Conservation (phyloP, 2,113 vertebrate genomes). For the Oreochromis spilurus region DNA sequence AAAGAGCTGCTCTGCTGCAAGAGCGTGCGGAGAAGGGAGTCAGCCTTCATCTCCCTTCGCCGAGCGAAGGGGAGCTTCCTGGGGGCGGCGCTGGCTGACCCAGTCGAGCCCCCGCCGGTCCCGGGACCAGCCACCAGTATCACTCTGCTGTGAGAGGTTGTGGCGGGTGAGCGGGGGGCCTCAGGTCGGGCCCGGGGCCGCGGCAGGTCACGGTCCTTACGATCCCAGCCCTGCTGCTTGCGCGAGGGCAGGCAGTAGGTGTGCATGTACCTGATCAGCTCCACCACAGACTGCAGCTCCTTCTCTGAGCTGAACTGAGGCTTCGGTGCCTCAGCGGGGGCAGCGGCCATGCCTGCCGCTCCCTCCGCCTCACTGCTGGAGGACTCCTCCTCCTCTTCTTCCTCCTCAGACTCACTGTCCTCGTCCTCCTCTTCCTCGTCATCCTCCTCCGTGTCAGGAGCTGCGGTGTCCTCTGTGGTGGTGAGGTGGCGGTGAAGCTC, state of each 20-base stretch:
- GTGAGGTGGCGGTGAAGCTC: slow-evolving; percentile 95
- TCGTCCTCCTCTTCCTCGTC: slow-evolving; percentile 66
- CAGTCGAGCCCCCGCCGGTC: background rate
- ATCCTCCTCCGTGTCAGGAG: slow-evolving; percentile 66
- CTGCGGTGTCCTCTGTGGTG: slow-evolving; percentile 60
- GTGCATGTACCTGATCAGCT: slow-evolving; percentile 98
- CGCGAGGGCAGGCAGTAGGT: slow-evolving; percentile 91
- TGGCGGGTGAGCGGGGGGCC: slow-evolving; percentile 7
- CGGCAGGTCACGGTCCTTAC: slow-evolving; percentile 67
- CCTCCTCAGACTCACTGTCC: slow-evolving; percentile 68
- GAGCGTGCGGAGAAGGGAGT: slow-evolving; percentile 88
- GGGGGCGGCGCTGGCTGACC: background rate
- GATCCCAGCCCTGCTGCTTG: slow-evolving; percentile 77
- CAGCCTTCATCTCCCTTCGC: slow-evolving; percentile 62
- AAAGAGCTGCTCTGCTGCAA: slow-evolving; percentile 83
- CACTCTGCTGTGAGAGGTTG: slow-evolving; percentile 54
- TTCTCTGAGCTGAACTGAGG: slow-evolving; percentile 75
- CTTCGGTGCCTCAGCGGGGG: background rate
- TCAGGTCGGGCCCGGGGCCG: slow-evolving; percentile 50
- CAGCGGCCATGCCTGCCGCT: background rate
- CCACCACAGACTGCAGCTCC: slow-evolving; percentile 83
- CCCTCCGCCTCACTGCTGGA: slow-evolving; percentile 71
- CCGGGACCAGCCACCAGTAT: slow-evolving; percentile 21
- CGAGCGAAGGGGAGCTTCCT: slow-evolving; percentile 60
- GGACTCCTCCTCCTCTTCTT: slow-evolving; percentile 73